Evolutionary conservation across 1,140 invertebrate genomes (phyloP).

Genomic region (Temnothorax curvispinosus): DNA sequence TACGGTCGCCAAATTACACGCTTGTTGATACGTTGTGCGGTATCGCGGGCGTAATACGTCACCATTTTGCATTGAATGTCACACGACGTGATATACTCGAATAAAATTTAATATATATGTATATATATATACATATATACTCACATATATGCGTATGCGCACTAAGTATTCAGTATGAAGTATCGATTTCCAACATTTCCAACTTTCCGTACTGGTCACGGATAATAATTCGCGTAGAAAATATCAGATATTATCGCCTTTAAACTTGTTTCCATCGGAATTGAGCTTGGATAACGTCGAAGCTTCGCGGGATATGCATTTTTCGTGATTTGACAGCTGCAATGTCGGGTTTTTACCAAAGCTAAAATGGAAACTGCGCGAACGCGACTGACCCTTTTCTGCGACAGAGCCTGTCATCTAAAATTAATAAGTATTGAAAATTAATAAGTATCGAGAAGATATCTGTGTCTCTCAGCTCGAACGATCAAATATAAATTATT

Average conservation of each 20-base stretch:
- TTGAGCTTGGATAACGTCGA: conserved; percentile 15
- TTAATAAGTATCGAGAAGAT: neutral
- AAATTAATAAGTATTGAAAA: conserved; percentile 24
- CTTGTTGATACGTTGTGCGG: conserved; percentile 1
- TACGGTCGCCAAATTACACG: conserved; percentile 13
- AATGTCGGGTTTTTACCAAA: conserved; percentile 8
- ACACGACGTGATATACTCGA: neutral
- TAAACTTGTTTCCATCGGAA: conserved; percentile 31
- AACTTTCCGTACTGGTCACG: conserved; percentile 2
- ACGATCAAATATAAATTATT: neutral
- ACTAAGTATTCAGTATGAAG: neutral
- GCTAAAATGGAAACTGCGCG: neutral
- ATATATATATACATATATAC: neutral
- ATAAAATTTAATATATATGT: neutral
- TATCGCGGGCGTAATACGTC: conserved; percentile 4
- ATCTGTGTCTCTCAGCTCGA: neutral
- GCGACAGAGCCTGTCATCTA: neutral
- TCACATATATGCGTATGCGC: neutral
- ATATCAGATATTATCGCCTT: conserved; percentile 34
- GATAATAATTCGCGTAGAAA: conserved; percentile 29
- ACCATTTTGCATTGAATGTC: conserved; percentile 4
- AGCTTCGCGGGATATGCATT: conserved; percentile 21
- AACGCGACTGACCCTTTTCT: neutral
- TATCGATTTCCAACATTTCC: conserved; percentile 12
- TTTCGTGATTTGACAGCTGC: conserved; percentile 48